A percentile compares a stretch with the other conserved stretches of the same genome.
Conservation (phyloP, 2,888 invertebrate species). For the Nysson spinosus region DNA sequence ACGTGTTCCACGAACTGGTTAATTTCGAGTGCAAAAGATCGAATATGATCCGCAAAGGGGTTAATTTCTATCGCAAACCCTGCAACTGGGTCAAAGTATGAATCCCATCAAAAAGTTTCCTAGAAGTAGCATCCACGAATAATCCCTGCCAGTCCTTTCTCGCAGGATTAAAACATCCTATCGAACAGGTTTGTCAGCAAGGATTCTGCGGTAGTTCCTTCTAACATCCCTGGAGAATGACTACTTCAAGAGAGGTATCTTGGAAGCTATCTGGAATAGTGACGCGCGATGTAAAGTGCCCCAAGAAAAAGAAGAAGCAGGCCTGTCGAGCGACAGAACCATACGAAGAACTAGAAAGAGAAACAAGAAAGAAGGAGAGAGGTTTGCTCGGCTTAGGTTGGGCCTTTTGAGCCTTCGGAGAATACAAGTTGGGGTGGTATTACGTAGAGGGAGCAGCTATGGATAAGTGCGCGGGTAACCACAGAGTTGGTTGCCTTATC, state of each 20-base stretch:
- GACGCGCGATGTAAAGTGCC: slow-evolving; percentile 46
- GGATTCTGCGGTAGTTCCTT: slow-evolving; percentile 28
- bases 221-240: slow-evolving; percentile 31
- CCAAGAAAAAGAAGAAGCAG: background rate
- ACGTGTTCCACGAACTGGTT: too few species aligned
- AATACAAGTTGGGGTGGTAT: slow-evolving; percentile 34
- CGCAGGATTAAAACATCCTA: slow-evolving; percentile 49
- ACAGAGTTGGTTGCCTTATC: slow-evolving; percentile 10
- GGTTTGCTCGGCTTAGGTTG: slow-evolving; percentile 43
- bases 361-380: slow-evolving; percentile 20
- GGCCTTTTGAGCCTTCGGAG: slow-evolving; percentile 45
- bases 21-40: too few species aligned
- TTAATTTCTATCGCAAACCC: too few species aligned
- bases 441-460: slow-evolving; percentile 25
- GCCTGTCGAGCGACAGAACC: background rate
- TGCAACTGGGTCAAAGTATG: too few species aligned
- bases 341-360: background rate
- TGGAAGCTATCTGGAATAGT: slow-evolving; percentile 42
- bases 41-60: too few species aligned
- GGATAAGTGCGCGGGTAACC: slow-evolving; percentile 1
- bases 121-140: background rate
- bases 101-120: background rate
- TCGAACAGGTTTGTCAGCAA: slow-evolving; percentile 27
- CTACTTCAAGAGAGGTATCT: slow-evolving; percentile 42
- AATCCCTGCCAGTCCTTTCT: background rate